These are phyloP conservation scores for Tetragonula clypearis DNA, from an alignment of 1,140 invertebrate species.

Conservation along the genomic window DNA sequence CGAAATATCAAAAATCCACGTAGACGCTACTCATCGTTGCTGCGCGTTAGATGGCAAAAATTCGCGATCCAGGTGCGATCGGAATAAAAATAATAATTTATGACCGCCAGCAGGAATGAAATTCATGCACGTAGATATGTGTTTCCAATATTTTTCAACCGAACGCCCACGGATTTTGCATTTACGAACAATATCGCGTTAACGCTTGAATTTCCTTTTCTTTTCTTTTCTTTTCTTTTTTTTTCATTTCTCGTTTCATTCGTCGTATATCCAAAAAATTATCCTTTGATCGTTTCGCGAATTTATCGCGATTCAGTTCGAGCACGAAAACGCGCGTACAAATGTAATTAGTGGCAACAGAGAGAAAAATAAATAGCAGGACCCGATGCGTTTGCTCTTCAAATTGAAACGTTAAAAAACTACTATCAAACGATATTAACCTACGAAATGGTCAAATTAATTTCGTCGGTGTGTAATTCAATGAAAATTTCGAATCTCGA, in stretches of 20 bases:
- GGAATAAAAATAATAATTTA: neutral
- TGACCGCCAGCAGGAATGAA: no score
- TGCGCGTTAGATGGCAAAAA: neutral
- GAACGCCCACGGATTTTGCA: neutral
- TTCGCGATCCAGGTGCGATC: no score
- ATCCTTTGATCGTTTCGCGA: neutral
- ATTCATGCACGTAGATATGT: neutral
- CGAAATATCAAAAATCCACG: no score
- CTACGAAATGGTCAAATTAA: neutral
- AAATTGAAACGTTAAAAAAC: neutral
- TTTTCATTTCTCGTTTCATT: neutral
- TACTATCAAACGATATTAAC: no score
- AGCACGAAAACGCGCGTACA: neutral
- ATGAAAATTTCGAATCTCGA: neutral
- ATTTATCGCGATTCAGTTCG: neutral
- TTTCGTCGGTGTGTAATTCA: neutral
- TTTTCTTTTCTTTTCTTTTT: no score
- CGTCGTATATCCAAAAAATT: neutral
- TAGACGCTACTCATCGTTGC: no score
- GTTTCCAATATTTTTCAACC: neutral
- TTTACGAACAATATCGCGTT: neutral
- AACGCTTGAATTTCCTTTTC: no score
- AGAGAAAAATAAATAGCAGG: neutral
- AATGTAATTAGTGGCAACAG: no score
- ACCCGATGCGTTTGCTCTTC: neutral